phyloP scores from a whole-genome alignment of 30 jellyfish, hydroid and myxozoan species.

The Aurelia coerulea region DNA sequence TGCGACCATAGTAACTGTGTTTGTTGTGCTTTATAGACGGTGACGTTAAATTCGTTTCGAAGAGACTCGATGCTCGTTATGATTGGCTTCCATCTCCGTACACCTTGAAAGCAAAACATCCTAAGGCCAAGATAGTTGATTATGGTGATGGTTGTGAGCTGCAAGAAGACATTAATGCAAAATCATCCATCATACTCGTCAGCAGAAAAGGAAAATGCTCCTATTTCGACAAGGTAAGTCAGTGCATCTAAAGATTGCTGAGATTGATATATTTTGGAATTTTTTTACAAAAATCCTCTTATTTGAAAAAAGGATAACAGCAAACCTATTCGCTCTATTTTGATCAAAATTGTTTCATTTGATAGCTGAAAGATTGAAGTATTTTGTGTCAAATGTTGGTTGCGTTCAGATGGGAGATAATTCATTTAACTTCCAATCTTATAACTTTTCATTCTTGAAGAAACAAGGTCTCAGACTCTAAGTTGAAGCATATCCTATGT shows the following conservation, averaged over 20 bases:
- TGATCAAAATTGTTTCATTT: too few relatives aligned
- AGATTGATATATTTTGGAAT: not conserved
- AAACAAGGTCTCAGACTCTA: too few relatives aligned
- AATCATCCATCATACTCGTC: slow-evolving; percentile 52
- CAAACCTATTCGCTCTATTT: too few relatives aligned
- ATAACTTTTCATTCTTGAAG: too few relatives aligned
- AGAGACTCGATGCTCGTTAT: slow-evolving; percentile 91
- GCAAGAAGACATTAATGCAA: slow-evolving; percentile 24
- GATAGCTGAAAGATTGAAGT: too few relatives aligned
- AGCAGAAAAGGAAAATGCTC: slow-evolving; percentile 87
- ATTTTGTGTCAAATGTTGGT: too few relatives aligned
- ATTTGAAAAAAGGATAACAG: too few relatives aligned
- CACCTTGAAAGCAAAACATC: slow-evolving; percentile 81
- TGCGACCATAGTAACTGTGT: too few relatives aligned
- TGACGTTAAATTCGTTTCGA: slow-evolving; percentile 70
- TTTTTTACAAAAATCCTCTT: not conserved
- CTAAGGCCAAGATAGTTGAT: slow-evolving; percentile 64
- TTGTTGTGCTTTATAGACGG: slow-evolving; percentile 57
- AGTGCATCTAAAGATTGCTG: too few relatives aligned
- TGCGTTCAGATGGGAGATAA: too few relatives aligned
- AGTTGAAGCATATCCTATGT: too few relatives aligned
- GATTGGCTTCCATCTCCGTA: slow-evolving; percentile 99
- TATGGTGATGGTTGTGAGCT: slow-evolving; percentile 87
- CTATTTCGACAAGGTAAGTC: slow-evolving; percentile 75
- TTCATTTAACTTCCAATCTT: too few relatives aligned